phyloP scores from a whole-genome alignment of 2,113 vertebrate species.

The Bothrops jararaca region DNA sequence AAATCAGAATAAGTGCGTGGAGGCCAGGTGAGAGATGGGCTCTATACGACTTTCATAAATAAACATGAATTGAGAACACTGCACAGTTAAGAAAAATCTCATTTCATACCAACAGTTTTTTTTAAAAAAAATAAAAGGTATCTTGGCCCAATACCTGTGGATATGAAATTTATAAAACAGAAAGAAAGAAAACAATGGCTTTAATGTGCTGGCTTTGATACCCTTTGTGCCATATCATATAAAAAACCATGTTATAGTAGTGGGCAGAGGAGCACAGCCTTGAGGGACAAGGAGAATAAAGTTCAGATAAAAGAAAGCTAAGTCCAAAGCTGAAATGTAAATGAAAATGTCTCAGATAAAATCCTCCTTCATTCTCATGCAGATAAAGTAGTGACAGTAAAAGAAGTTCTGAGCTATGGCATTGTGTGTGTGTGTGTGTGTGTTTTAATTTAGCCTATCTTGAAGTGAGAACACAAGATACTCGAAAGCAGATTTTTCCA shows the following conservation, averaged over 20 bases:
- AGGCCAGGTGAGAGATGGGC: background rate
- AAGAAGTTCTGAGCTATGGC: background rate
- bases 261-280: background rate
- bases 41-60: background rate
- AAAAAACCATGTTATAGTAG: background rate
- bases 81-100: background rate
- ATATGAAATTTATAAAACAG: background rate
- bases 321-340: background rate
- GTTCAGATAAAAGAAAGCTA: background rate
- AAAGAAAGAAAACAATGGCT: background rate
- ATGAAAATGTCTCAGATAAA: background rate
- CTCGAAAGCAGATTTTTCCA: background rate
- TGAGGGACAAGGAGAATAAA: background rate
- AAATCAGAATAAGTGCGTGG: background rate
- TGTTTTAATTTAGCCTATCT: background rate
- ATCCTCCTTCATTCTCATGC: background rate
- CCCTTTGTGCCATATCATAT: background rate
- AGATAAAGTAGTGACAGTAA: background rate
- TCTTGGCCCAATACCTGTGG: background rate
- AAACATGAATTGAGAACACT: background rate
- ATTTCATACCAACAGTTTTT: background rate
- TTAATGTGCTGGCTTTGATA: background rate
- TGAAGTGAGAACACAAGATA: background rate
- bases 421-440: background rate
- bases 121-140: background rate